Evolutionary conservation across 2,888 invertebrate genomes (phyloP).

Genomic region (Eupithecia pulchellata): DNA sequence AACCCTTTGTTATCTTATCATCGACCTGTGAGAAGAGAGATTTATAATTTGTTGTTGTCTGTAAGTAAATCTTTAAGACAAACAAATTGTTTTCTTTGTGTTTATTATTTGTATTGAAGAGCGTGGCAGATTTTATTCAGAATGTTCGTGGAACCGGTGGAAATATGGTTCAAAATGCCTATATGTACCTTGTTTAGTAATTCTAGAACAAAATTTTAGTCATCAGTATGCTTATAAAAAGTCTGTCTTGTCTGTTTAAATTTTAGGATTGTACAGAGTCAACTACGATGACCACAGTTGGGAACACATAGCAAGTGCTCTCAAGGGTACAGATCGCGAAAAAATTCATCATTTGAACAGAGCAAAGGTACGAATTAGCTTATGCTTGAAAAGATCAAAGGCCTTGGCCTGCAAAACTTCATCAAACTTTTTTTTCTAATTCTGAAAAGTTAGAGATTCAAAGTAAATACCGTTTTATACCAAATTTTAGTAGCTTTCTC

Average conservation of each 20-base stretch:
- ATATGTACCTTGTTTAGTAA: not conserved
- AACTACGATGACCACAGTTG: constrained; percentile 87
- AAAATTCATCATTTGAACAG: constrained; percentile 88
- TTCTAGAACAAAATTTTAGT: not conserved
- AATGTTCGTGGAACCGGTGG: not conserved
- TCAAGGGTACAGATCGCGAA: constrained; percentile 70
- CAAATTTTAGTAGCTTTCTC: too few species aligned
- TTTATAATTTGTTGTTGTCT: too few species aligned
- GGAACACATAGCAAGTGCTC: constrained; percentile 74
- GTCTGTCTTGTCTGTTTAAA: not conserved
- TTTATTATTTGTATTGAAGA: not conserved
- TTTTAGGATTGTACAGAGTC: constrained; percentile 87
- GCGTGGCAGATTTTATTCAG: not conserved
- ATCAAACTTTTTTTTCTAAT: too few species aligned
- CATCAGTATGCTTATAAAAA: not conserved
- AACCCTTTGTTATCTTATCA: too few species aligned
- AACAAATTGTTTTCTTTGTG: too few species aligned
- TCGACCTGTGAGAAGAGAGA: too few species aligned
- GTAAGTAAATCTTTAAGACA: too few species aligned
- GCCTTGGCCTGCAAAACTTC: too few species aligned
- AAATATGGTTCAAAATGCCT: not conserved
- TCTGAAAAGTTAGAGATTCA: too few species aligned
- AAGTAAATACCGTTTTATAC: too few species aligned
- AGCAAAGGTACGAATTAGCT: constrained; percentile 87
- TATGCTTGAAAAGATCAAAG: not conserved